phyloP scores from a whole-genome alignment of 2,888 invertebrate species.

The Bombylius discolor region DNA sequence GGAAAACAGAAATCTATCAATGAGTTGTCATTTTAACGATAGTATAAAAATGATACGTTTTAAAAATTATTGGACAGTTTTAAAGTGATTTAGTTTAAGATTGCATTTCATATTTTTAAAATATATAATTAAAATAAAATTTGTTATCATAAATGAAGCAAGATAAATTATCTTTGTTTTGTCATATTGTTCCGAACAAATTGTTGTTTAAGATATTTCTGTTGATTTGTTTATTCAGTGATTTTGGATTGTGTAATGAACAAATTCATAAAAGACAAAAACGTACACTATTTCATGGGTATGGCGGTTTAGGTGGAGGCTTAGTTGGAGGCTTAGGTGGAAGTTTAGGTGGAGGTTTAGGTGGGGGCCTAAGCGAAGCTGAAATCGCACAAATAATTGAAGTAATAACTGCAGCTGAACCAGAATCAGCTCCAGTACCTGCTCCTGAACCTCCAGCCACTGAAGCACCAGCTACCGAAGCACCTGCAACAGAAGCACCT shows the following conservation, averaged over 20 bases:
- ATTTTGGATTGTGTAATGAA: neutral
- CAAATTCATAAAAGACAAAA: neutral
- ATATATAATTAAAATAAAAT: no score
- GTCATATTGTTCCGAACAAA: no score
- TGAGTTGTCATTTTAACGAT: no score
- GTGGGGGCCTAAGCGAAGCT: neutral
- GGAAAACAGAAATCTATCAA: no score
- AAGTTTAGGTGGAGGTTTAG: neutral
- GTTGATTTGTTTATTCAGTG: no score
- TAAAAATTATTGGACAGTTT: neutral
- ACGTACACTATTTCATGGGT: neutral
- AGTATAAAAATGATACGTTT: neutral
- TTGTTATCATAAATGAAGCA: no score
- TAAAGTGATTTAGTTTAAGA: neutral
- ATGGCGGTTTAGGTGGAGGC: neutral
- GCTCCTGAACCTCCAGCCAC: neutral
- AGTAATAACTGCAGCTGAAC: constrained; percentile 1
- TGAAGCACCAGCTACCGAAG: constrained; percentile 2
- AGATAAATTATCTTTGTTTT: no score
- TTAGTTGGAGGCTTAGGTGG: constrained; percentile 1
- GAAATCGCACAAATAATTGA: constrained; percentile 1
- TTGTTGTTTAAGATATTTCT: no score
- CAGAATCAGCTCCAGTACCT: neutral
- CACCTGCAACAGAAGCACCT: neutral
- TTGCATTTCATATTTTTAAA: neutral